phyloP scores from a whole-genome alignment of 2,888 invertebrate genomes.

The Phyto melanocephala region DNA sequence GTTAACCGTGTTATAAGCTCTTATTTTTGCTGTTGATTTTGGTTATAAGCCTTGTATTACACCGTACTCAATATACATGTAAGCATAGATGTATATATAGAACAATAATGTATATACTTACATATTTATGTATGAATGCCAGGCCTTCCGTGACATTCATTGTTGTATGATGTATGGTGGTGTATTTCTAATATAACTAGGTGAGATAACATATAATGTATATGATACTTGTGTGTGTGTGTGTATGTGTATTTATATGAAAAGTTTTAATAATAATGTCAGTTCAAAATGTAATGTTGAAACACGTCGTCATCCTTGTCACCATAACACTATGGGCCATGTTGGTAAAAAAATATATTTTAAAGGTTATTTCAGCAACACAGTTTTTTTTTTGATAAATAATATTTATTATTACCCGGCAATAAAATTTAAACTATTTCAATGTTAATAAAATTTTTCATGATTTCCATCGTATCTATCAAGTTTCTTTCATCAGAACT shows the following conservation, averaged over 20 bases:
- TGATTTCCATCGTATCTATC: too few species aligned
- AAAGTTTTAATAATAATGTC: constrained; percentile 22
- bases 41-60: constrained; percentile 14
- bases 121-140: not conserved
- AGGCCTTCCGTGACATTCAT: constrained; percentile 54
- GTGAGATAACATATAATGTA: constrained; percentile 19
- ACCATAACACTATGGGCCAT: not conserved
- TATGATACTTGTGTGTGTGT: not conserved
- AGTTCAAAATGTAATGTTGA: not conserved
- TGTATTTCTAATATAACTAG: constrained; percentile 39
- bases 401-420: too few species aligned
- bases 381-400: too few species aligned
- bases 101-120: not conserved
- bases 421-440: too few species aligned
- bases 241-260: not conserved
- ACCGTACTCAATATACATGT: constrained; percentile 2
- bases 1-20: constrained; percentile 39
- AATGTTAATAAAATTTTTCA: too few species aligned
- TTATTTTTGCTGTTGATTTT: constrained; percentile 3
- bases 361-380: too few species aligned
- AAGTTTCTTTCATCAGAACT: too few species aligned
- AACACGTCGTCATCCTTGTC: not conserved
- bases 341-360: too few species aligned
- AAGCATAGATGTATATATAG: not conserved
- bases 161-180: not conserved